Evolutionary conservation across 2,888 invertebrate species (phyloP), one percentile per base, ranked within the genome.

Genomic region (Pristionchus maxplancki): DNA sequence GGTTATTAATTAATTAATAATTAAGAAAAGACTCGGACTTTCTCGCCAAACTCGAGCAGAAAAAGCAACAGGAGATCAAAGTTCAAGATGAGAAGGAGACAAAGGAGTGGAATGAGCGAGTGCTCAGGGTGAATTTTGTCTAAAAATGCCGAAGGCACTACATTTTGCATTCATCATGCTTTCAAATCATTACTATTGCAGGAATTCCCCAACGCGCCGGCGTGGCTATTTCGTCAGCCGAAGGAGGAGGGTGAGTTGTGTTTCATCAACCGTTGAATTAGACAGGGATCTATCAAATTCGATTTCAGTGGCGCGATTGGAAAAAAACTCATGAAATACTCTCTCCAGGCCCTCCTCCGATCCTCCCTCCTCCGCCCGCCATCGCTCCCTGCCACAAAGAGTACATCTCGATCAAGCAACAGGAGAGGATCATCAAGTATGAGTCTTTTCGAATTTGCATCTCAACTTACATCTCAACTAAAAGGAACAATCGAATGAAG

Each of bases 71-170:
- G 28, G 31, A 85, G 6, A 40, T 40, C n/a, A 44, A 40, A 28
- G 85, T 40, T 40, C 40, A 85, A 24, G 85, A 85, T 20, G 85
- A 85, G 40, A 44, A 40, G 24, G 62, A 85, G 34, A 85, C 31
- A 28, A 85, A 24, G 31, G 64, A n/a, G 24, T 85, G 85, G 85
- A 85, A 85, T 85, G 64, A 85, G n/a, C 11, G 24, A 44, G 85
- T 78, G n/a, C 40, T 44, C 24, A 44, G 28, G 44, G 78, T 78
- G 5, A 78, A 24, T n/a, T n/a, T n/a, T n/a, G n/a, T n/a, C n/a
- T 37, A 24, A 24, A 34, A 24, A 11, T 37, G 24, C 15, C 58
- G n/a, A 58, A 58, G 5, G 20, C 20, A 58, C 5, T 24, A 58
- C 58, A 74, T 13, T 67, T 13, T 34, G 13, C 13, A 50, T 20